phyloP scores from a whole-genome alignment of 2,888 invertebrate genomes.

The Hyles lineata region DNA sequence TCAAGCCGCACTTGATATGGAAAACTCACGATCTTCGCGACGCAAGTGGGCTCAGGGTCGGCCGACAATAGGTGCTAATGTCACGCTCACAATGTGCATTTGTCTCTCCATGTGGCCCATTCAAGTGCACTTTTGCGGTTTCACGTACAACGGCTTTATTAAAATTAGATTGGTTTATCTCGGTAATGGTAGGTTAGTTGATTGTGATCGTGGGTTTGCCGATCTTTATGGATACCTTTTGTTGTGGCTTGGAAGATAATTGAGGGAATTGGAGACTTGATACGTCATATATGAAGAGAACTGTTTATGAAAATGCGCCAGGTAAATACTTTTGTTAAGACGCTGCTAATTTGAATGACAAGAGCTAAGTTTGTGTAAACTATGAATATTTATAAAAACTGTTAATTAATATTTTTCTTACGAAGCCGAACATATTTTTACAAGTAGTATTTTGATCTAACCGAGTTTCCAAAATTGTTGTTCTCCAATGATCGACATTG shows the following conservation, averaged over 20 bases:
- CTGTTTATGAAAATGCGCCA: too few relatives aligned
- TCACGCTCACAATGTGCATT: slow-evolving; percentile 48
- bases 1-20: slow-evolving; percentile 43
- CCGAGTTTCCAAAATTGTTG: too few relatives aligned
- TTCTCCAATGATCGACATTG: background rate
- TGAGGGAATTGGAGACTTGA: too few relatives aligned
- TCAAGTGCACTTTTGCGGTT: slow-evolving; percentile 34
- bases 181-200: background rate
- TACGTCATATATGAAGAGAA: too few relatives aligned
- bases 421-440: too few relatives aligned
- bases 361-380: too few relatives aligned
- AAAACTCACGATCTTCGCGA: slow-evolving; percentile 48
- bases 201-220: background rate
- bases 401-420: too few relatives aligned
- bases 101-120: slow-evolving; percentile 39
- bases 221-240: background rate
- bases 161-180: slow-evolving; percentile 15
- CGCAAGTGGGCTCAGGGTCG: slow-evolving; percentile 53
- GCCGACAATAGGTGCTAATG: slow-evolving; percentile 61
- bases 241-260: background rate
- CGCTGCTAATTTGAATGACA: too few relatives aligned
- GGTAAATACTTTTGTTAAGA: too few relatives aligned
- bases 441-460: too few relatives aligned
- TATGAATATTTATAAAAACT: too few relatives aligned
- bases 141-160: background rate